These are phyloP conservation scores for Psettodes erumei DNA, from an alignment of 2,113 vertebrate genomes.

Conservation along the genomic window DNA sequence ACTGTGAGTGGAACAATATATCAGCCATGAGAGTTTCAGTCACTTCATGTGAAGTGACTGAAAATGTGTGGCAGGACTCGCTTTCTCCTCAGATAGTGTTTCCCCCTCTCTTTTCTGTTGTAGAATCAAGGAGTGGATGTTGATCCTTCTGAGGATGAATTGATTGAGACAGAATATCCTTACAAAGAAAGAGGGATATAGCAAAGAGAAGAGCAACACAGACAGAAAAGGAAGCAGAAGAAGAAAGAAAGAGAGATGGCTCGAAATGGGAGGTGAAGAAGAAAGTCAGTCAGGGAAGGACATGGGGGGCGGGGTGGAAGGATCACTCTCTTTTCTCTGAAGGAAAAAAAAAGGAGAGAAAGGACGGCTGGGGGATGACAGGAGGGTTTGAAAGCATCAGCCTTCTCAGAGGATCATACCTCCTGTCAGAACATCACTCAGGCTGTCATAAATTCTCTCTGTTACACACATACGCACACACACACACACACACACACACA, in stretches of 20 bases:
- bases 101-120: neutral
- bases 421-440: slow-evolving; percentile 59
- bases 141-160: slow-evolving; percentile 20
- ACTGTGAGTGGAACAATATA: neutral
- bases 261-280: slow-evolving; percentile 15
- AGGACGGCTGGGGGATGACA: slow-evolving; percentile 33
- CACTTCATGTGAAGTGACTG: slow-evolving; percentile 3
- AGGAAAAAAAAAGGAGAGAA: slow-evolving; percentile 16
- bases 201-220: neutral
- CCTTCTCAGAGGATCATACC: slow-evolving; percentile 52
- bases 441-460: slow-evolving; percentile 33
- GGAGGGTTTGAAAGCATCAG: slow-evolving; percentile 43
- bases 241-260: slow-evolving; percentile 24
- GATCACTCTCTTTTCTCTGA: slow-evolving; percentile 19
- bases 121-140: slow-evolving; percentile 22
- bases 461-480: slow-evolving; percentile 23
- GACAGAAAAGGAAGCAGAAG: neutral
- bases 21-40: neutral
- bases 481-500: slow-evolving; percentile 26
- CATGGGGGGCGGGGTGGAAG: neutral
- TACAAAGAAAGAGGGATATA: neutral
- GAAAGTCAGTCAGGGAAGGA: slow-evolving; percentile 4
- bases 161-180: slow-evolving; percentile 26
- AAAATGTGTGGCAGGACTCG: neutral
- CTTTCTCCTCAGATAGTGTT: neutral